Conservation (phyloP, 2,888 invertebrate species). For the Dynastes maya region DNA sequence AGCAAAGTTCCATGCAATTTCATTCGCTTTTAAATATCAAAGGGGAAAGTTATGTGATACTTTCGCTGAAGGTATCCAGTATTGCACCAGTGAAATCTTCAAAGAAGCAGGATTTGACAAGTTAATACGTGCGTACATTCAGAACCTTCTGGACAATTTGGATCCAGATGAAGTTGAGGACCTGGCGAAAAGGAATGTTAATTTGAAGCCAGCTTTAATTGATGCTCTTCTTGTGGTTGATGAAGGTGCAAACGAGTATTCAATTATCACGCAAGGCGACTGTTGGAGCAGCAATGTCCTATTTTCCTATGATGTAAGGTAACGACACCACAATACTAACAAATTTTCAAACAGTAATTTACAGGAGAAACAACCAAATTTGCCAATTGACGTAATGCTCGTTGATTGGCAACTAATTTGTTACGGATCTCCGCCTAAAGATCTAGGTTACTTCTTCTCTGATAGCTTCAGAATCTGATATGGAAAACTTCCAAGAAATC, state of each 20-base stretch:
- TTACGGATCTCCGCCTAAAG: conserved; percentile 60
- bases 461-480: conserved; percentile 57
- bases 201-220: conserved; percentile 26
- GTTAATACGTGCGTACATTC: conserved; percentile 1
- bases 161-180: conserved; percentile 30
- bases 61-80: conserved; percentile 26
- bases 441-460: conserved; percentile 63
- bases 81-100: conserved; percentile 31
- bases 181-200: background rate
- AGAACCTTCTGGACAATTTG: conserved; percentile 25
- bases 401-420: conserved; percentile 52
- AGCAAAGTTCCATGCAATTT: conserved; percentile 51
- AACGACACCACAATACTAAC: background rate
- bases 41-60: conserved; percentile 32
- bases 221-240: conserved; percentile 15
- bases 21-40: conserved; percentile 51
- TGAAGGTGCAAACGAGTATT: conserved; percentile 23
- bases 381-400: conserved; percentile 27
- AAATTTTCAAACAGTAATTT: background rate
- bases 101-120: conserved; percentile 15
- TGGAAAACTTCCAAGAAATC: conserved; percentile 60
- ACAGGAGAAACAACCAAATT: conserved; percentile 1
- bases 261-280: conserved; percentile 43
- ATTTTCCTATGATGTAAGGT: conserved; percentile 43
- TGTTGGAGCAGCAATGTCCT: conserved; percentile 48